These are phyloP conservation scores for Esox masquinongy DNA, from an alignment of 2,797 vertebrate genomes.

Conservation along the genomic window DNA sequence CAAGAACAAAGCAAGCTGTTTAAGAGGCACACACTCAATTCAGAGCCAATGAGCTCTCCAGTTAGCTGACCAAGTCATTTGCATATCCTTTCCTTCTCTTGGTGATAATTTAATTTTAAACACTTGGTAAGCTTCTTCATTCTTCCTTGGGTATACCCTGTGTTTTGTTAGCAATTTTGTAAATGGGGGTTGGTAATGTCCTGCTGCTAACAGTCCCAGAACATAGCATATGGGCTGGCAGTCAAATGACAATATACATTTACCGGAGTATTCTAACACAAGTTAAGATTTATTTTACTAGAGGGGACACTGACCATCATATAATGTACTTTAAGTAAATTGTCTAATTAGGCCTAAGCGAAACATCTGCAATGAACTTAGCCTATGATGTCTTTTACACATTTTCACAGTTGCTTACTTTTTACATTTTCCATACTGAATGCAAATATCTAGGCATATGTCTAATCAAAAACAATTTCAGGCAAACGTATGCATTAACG, in stretches of 20 bases:
- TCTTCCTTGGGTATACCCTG: neutral
- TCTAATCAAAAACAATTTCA: too few species aligned
- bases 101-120: constrained; percentile 29
- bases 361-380: too few species aligned
- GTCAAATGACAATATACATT: neutral
- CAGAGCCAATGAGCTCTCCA: constrained; percentile 4
- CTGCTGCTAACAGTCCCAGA: neutral
- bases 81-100: constrained; percentile 26
- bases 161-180: neutral
- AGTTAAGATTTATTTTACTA: too few species aligned
- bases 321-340: too few species aligned
- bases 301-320: too few species aligned
- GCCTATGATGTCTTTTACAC: too few species aligned
- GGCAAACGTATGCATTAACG: neutral
- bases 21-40: constrained; percentile 30
- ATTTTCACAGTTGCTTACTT: too few species aligned
- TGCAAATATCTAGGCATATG: neutral
- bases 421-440: neutral
- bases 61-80: constrained; percentile 28
- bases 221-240: neutral
- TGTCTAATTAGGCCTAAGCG: too few species aligned
- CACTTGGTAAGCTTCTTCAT: neutral
- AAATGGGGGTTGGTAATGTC: constrained; percentile 11
- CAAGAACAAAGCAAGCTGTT: constrained; percentile 46
- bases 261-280: neutral